phyloP scores from a whole-genome alignment of 2,113 vertebrate species.

The Pionites leucogaster region DNA sequence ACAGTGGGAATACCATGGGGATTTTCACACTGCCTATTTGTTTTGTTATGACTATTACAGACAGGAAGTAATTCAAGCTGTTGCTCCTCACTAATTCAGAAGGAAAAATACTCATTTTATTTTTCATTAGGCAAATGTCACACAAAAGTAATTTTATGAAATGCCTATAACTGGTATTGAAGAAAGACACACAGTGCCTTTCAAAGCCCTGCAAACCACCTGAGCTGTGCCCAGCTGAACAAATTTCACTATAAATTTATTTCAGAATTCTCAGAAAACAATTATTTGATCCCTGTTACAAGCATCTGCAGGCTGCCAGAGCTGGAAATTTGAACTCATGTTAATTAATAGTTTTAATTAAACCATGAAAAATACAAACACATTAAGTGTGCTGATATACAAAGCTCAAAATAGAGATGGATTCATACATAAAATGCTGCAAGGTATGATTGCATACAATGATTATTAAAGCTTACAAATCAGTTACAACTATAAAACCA shows the following conservation, averaged over 20 bases:
- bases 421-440: not conserved
- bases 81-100: not conserved
- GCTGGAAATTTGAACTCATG: not conserved
- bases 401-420: not conserved
- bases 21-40: not conserved
- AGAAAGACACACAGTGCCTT: not conserved
- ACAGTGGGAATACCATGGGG: not conserved
- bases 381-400: not conserved
- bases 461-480: constrained; percentile 28
- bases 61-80: not conserved
- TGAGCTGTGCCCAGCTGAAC: not conserved
- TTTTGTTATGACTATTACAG: not conserved
- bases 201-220: not conserved
- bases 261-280: not conserved
- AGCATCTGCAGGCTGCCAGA: not conserved
- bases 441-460: not conserved
- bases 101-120: not conserved
- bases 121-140: not conserved
- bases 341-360: constrained; percentile 50
- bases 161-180: not conserved
- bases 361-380: not conserved
- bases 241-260: not conserved
- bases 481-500: constrained; percentile 5
- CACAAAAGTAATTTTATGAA: not conserved
- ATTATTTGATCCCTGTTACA: not conserved